These are phyloP conservation scores for Leptobrachium ailaonicum DNA, from an alignment of 2,113 vertebrate species.

Conservation along the genomic window DNA sequence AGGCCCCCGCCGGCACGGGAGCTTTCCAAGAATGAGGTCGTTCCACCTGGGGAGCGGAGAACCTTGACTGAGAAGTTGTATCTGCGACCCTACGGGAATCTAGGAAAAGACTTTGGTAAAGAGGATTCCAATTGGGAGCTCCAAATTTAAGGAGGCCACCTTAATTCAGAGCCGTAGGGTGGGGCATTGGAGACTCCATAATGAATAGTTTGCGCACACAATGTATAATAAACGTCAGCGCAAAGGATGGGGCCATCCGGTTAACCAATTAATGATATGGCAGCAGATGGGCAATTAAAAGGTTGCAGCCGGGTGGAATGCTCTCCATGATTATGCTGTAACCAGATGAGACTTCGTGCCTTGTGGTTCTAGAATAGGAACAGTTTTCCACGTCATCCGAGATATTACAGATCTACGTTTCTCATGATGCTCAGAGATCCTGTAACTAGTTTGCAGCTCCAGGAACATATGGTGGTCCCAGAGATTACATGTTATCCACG, in stretches of 20 bases:
- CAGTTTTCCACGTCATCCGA: too few species aligned
- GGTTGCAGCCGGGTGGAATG: too few species aligned
- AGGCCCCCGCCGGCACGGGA: neutral
- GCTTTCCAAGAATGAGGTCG: neutral
- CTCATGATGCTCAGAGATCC: too few species aligned
- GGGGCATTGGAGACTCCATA: neutral
- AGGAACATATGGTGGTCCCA: too few species aligned
- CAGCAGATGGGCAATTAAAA: neutral
- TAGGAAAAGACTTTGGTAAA: neutral
- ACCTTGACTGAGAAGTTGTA: neutral
- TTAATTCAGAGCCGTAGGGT: conserved; percentile 6
- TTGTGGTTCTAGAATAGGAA: too few species aligned
- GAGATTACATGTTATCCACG: too few species aligned
- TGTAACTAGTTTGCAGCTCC: too few species aligned
- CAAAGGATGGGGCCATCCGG: neutral
- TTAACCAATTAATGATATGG: conserved; percentile 16
- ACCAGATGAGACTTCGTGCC: too few species aligned
- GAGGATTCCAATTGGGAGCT: neutral
- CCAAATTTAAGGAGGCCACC: neutral
- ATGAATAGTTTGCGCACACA: conserved; percentile 3
- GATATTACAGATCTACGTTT: too few species aligned
- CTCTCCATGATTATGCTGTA: too few species aligned
- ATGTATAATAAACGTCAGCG: neutral
- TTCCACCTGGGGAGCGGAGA: conserved; percentile 10
- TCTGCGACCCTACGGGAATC: neutral